Base-by-base conservation (phyloP, 2,113 vertebrate genomes). In the Thoracochromis brauschi region DNA sequence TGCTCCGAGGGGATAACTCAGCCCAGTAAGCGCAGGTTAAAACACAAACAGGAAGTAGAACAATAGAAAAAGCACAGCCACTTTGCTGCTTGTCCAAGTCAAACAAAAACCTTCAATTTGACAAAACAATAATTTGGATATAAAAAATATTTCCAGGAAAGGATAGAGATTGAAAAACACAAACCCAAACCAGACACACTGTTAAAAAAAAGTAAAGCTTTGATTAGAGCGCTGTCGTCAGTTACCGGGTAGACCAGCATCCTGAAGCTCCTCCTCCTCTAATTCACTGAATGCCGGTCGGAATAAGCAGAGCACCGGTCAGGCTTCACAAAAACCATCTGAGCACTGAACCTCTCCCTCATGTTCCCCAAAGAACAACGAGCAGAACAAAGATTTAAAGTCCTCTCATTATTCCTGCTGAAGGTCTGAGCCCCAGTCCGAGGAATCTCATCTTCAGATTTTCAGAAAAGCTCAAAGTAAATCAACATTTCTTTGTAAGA, bases 231-330 rank as follows among this genome's bases (percentile, higher is more conserved):
- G 11, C 51, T 78, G 17, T 17, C 81, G 71, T 58, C 40, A 42
- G 87, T 82, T 87, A 80, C 78, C 85, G 19, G 53, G 31, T 81
- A 5, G 55, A 88, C 91, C 91, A 85, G 90, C 90, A 93, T 89
- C 86, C 86, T 45, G 29, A 68, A 83, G 81, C 79, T 83, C 65
- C 49, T 75, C 54, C 38, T 82, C 78, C 31, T 55, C 17, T 5
- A 49, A 29, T 17, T 29, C 79, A 19, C 7, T 17, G 75, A 89
- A 94, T 93, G 91, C 87, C 49, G 47, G 84, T 87, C 11, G 13
- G 92, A 94, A 94, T 87, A 88, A 90, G 85, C 88, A 58, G 87
- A 75, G 63, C 73, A 12, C 45, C 85, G 0, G 75, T 83, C 85
- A 29, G 86, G n/a, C 79, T 85, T 85, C 84, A 31, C 24, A 6